Conservation (phyloP, 2,797 vertebrate species). For the Takifugu ocellatus region DNA sequence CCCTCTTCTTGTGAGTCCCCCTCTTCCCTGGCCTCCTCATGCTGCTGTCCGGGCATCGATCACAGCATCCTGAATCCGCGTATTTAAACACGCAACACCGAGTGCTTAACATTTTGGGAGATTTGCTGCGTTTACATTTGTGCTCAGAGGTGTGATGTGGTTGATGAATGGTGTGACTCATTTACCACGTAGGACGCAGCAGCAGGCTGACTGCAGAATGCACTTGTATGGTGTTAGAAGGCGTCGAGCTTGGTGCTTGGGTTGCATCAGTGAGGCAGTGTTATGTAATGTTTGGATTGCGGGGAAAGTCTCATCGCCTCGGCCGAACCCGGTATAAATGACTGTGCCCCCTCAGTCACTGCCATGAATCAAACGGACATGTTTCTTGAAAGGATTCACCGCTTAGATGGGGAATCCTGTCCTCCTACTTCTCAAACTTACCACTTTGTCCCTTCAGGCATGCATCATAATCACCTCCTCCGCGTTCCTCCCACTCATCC, state of each 20-base stretch:
- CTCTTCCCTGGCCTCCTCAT: background rate
- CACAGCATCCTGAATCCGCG: slow-evolving; percentile 7
- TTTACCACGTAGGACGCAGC: slow-evolving; percentile 76
- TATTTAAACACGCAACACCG: background rate
- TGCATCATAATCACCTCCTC: slow-evolving; percentile 60
- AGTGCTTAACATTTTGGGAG: slow-evolving; percentile 19
- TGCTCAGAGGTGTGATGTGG: slow-evolving; percentile 26
- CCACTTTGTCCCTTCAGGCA: slow-evolving; percentile 52
- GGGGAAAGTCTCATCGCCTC: slow-evolving; percentile 38
- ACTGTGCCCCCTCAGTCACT: slow-evolving; percentile 36
- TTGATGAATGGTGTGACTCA: slow-evolving; percentile 35
- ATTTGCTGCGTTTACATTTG: slow-evolving; percentile 17
- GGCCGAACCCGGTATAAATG: slow-evolving; percentile 43
- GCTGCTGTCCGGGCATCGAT: slow-evolving; percentile 20
- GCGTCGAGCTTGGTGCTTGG: slow-evolving; percentile 53
- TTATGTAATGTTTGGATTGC: slow-evolving; percentile 67
- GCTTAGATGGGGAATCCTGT: slow-evolving; percentile 56
- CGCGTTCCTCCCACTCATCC: slow-evolving; percentile 43
- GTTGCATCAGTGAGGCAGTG: slow-evolving; percentile 56
- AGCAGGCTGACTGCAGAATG: slow-evolving; percentile 78
- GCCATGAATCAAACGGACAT: slow-evolving; percentile 52
- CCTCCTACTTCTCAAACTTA: slow-evolving; percentile 60
- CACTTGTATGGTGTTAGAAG: slow-evolving; percentile 83
- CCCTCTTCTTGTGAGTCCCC: slow-evolving; percentile 2
- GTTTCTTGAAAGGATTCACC: slow-evolving; percentile 54